Evolutionary conservation across 2,888 invertebrate species (phyloP).

Genomic region (Drosophila subsilvestris): DNA sequence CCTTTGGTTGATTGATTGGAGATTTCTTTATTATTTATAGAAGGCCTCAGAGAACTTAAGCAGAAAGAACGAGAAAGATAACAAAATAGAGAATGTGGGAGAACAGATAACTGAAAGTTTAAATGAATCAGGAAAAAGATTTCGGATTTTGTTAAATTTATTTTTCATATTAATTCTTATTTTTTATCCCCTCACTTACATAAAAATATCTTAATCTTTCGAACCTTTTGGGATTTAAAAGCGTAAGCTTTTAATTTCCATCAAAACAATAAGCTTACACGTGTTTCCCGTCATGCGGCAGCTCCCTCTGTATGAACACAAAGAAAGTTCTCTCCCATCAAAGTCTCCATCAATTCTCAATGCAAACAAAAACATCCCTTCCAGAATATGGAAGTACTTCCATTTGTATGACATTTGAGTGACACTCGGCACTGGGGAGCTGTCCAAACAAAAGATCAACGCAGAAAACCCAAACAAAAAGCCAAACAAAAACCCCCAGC

Average conservation of each 20-base stretch:
- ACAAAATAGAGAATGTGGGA: too few species aligned
- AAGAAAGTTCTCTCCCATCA: not conserved
- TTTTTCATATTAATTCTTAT: too few species aligned
- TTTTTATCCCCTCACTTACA: too few species aligned
- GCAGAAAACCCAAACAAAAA: slow-evolving; percentile 4
- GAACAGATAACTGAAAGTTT: too few species aligned
- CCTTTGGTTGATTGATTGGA: slow-evolving; percentile 25
- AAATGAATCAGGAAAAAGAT: too few species aligned
- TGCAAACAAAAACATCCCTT: slow-evolving; percentile 4
- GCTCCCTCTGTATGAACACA: not conserved
- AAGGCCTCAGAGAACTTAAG: not conserved
- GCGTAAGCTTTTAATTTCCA: not conserved
- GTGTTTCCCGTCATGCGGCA: not conserved
- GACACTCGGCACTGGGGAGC: slow-evolving; percentile 7
- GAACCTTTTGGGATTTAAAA: not conserved
- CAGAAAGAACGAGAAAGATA: not conserved
- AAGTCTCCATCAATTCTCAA: not conserved
- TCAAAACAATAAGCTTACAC: not conserved
- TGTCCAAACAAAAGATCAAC: slow-evolving; percentile 47
- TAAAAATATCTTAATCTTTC: not conserved
- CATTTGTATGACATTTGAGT: slow-evolving; percentile 56
- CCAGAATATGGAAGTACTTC: not conserved
- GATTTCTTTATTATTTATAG: slow-evolving; percentile 13
- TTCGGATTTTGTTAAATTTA: too few species aligned
- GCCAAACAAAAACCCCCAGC: not conserved